Base-by-base conservation (phyloP, 2,888 invertebrate species). In the Polyploca ridens region DNA sequence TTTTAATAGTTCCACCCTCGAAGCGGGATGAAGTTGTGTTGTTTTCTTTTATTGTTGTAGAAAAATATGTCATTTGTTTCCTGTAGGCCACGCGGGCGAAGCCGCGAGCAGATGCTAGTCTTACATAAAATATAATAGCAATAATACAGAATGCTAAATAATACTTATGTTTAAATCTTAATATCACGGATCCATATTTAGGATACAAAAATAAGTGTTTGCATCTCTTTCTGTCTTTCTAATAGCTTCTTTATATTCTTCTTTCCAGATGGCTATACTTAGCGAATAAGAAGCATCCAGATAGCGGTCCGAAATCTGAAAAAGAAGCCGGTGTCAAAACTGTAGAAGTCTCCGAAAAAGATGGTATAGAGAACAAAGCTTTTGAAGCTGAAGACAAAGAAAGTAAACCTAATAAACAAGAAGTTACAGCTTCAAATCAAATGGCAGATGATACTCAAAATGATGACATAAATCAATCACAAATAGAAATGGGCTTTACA, bases 191-290 rank as follows among this genome's bases (percentile, higher is more conserved):
- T 0, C 10, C 38, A 38, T 10, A 38, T 38, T 38, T 10, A 35
- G 7, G 38, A 38, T 3, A n/a, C n/a, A n/a, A n/a, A n/a, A 38
- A 38, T 38, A 38, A 38, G 38, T 10, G 1, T 3, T 27, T 27
- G 1, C 1, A 27, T 27, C 27, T 27, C 27, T 27, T 27, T 7
- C 6, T 3, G 4, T 1, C 13, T 58, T 33, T 0, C 1, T 8
- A 8, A 33, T 13, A 13, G 11, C 13, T 57, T 62, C 63, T 64
- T 0, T n/a, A n/a, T 65, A 44, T 64, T 0, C 66, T 66, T 44
- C 5, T 38, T 94, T 93, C 63, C 86, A 96, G 96, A 65, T 96
- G 96, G 96, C 92, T 96, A 86, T 96, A 96, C 84, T 88, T 95
- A 71, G 96, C 96, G 63, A 96, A 96, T 77, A 95, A 95, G 77